Conservation (phyloP, 2,797 vertebrate species). For the Spinibarbus caldwelli region DNA sequence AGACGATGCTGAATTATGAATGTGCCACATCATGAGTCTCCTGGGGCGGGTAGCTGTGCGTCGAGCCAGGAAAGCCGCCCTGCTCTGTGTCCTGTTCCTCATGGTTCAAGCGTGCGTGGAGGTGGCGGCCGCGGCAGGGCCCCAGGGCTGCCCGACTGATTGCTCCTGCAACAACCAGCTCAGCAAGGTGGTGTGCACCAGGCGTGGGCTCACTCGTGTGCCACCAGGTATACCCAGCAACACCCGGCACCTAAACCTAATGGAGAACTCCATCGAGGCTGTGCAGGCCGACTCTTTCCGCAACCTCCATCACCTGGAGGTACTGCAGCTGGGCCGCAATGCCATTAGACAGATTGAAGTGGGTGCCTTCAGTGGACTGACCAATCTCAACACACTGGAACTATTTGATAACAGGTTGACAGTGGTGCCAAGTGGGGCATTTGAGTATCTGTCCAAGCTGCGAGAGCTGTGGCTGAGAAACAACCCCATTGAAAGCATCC, state of each 20-base stretch:
- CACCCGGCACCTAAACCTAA: constrained; percentile 97
- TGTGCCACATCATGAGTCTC: constrained; percentile 99
- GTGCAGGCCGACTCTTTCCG: constrained; percentile 98
- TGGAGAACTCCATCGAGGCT: constrained; percentile 97
- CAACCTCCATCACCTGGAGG: constrained; percentile 96
- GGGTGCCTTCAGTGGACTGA: constrained; percentile 96
- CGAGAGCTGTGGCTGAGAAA: constrained; percentile 97
- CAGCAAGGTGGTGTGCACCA: constrained; percentile 98
- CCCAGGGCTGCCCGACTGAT: constrained; percentile 92
- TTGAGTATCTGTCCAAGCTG: constrained; percentile 96
- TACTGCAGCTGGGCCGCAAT: constrained; percentile 95
- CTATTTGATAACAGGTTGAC: constrained; percentile 97
- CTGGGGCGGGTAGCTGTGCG: constrained; percentile 97
- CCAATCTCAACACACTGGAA: constrained; percentile 96
- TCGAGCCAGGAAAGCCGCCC: constrained; percentile 93
- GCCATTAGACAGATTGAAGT: constrained; percentile 98
- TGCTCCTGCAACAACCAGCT: constrained; percentile 99
- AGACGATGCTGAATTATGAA: constrained; percentile 98
- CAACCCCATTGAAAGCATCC: constrained; percentile 98
- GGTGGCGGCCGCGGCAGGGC: constrained; percentile 86
- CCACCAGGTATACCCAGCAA: constrained; percentile 94
- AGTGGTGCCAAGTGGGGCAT: constrained; percentile 95
- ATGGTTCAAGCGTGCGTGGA: constrained; percentile 88
- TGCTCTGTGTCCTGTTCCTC: constrained; percentile 92
- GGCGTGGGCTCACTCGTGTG: constrained; percentile 89